These are phyloP conservation scores for Holacanthus passer DNA, from an alignment of 2,113 vertebrate genomes.

Conservation along the genomic window DNA sequence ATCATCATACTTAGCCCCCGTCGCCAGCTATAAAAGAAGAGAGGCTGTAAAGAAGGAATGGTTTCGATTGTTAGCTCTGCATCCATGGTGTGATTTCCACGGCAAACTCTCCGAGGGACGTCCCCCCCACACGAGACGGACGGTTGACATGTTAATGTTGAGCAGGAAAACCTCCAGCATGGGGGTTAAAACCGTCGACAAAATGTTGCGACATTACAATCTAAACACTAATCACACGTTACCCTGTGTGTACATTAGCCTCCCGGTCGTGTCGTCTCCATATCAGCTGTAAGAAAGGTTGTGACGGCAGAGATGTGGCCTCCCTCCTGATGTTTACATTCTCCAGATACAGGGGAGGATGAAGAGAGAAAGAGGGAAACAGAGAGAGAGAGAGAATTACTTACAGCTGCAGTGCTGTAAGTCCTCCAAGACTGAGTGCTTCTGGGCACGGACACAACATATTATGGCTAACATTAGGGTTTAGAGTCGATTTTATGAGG, in stretches of 20 bases:
- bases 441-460: constrained; percentile 46
- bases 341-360: constrained; percentile 63
- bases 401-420: constrained; percentile 57
- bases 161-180: not conserved
- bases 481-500: constrained; percentile 20
- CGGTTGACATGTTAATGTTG: not conserved
- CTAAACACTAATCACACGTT: constrained; percentile 16
- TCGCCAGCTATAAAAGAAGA: constrained; percentile 22
- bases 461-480: constrained; percentile 41
- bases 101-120: not conserved
- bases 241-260: constrained; percentile 18
- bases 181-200: constrained; percentile 19
- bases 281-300: constrained; percentile 43
- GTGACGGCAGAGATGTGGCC: constrained; percentile 46
- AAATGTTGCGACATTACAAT: constrained; percentile 11
- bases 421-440: constrained; percentile 34
- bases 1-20: not conserved
- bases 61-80: not conserved
- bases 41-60: not conserved
- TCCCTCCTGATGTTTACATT: constrained; percentile 71
- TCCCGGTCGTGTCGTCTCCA: constrained; percentile 26
- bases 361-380: constrained; percentile 15
- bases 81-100: not conserved
- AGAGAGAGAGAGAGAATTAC: constrained; percentile 42
- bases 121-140: not conserved